A percentile compares a stretch with the other conserved stretches of the same genome.
phyloP scores from a whole-genome alignment of 2,113 vertebrate species.

The Cacatua alba region DNA sequence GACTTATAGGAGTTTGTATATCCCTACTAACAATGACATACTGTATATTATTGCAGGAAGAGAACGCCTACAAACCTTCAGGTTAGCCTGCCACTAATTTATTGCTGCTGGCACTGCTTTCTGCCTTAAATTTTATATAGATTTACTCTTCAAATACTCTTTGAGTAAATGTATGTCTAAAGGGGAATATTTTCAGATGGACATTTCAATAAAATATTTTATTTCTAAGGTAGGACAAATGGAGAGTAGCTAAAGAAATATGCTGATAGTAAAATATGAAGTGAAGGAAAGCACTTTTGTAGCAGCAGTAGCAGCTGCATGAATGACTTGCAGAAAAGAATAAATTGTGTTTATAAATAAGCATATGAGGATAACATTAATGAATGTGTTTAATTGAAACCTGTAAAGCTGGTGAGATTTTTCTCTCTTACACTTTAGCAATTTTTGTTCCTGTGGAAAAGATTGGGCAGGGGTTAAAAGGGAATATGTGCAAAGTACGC shows the following conservation, averaged over 20 bases:
- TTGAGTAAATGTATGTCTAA: slow-evolving; percentile 62
- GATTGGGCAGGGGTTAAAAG: accelerated
- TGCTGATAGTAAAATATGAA: slow-evolving; percentile 55
- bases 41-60: not conserved
- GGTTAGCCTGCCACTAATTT: slow-evolving; percentile 34
- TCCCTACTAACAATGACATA: not conserved
- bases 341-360: slow-evolving; percentile 64
- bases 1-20: not conserved
- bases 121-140: slow-evolving; percentile 54
- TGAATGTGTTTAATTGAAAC: slow-evolving; percentile 63
- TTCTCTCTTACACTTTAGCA: not conserved
- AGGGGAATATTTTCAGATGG: slow-evolving; percentile 64
- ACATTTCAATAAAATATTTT: slow-evolving; percentile 62
- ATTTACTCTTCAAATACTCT: slow-evolving; percentile 69
- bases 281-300: slow-evolving; percentile 24
- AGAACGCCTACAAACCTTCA: slow-evolving; percentile 1
- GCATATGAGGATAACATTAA: not conserved
- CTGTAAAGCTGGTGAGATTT: slow-evolving; percentile 4
- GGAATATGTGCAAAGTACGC: not conserved
- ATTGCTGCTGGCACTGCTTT: slow-evolving; percentile 25
- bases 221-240: slow-evolving; percentile 56
- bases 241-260: slow-evolving; percentile 71
- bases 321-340: slow-evolving; percentile 37
- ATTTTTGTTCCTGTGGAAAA: not conserved
- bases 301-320: not conserved